Base-by-base conservation (phyloP, 2,888 invertebrate species). In the Ornithoptera alexandrae region DNA sequence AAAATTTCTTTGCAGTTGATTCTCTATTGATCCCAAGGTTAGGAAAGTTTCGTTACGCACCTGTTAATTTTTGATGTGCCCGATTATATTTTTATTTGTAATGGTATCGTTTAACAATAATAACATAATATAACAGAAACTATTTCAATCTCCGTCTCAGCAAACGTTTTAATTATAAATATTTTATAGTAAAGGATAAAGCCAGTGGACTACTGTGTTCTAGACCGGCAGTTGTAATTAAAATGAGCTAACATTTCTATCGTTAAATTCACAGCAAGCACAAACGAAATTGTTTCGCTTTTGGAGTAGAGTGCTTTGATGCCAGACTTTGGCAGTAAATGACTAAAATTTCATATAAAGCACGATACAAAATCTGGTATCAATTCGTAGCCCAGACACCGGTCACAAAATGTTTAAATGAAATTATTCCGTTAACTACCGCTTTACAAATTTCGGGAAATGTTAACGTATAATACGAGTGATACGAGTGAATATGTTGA, bases 181-280 rank as follows among this genome's bases (percentile, higher is more conserved):
- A 6, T 57, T 6, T 22, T 7, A 10, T 57, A 10, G n/a, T 10
- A 57, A n/a, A 22, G 4, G 20, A 57, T 22, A n/a, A 57, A 57
- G 22, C 22, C 5, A 57, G 10, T 57, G 20, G 30, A 0, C 3
- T 5, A 30, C 5, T 3, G 10, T 10, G 10, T 22, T 3, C 20
- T 18, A 6, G 36, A 61, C 4, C 17, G 60, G n/a, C 36, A 61
- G n/a, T 8, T 36, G n/a, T 17, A 22, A n/a, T 57, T 12, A 62
- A 42, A 22, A 63, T 63, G 63, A 50, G 53, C 53, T 56, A 63
- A 50, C 63, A 56, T 63, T 63, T 30, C n/a, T 30, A 56, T 56
- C 50, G 36, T 10, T 22, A 53, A 39, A 60, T 53, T 53, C 46
- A 36, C 5, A 24, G 60, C 20, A 50, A 50, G 50, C 20, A 17